Evolutionary conservation across 2,113 vertebrate species (phyloP), one percentile per base, ranked within the genome.

Genomic region (Paradisaea rubra): DNA sequence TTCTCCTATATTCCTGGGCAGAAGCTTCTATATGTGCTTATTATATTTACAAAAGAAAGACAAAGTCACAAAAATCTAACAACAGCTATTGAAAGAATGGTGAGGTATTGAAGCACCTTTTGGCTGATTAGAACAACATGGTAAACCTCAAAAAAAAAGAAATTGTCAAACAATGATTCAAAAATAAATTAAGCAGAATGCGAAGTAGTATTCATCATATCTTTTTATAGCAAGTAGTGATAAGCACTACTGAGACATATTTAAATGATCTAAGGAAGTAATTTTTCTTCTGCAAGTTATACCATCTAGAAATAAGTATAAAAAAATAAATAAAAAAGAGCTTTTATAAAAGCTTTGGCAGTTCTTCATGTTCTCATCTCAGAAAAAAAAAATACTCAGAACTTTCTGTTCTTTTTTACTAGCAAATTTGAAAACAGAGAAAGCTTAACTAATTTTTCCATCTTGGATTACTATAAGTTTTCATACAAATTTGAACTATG

Each of bases 331-430:
- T 68, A n/a, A 95, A 91, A 84, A 12, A 54, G 20, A 81, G 25
- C 1, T 70, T 31, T 72, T 89, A 15, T 27, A 90, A 82, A 22
- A 78, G 31, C 83, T 95, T 39, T 91, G 89, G 86, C 82, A 92
- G 73, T 39, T 92, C 76, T 89, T 93, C 57, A 39, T 39, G 50
- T 93, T 76, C 82, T 81, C 73, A 72, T 80, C 68, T 80, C 63
- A 91, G 53, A 69, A 92, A 86, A 86, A 91, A 91, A 54, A 76
- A 84, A 81, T 30, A 77, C 83, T 42, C 68, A 81, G 74, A 85
- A 94, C 74, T 95, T 86, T 61, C 65, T 86, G 39, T 72, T 92
- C 69, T 81, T 78, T 93, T 83, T 93, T 60, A 78, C 22, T 30
- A 53, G 27, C 6, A 93, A 85, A 89, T 81, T 10, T 78, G 71